phyloP scores from a whole-genome alignment of 2,888 invertebrate species.

The Cheilosia vulpina region DNA sequence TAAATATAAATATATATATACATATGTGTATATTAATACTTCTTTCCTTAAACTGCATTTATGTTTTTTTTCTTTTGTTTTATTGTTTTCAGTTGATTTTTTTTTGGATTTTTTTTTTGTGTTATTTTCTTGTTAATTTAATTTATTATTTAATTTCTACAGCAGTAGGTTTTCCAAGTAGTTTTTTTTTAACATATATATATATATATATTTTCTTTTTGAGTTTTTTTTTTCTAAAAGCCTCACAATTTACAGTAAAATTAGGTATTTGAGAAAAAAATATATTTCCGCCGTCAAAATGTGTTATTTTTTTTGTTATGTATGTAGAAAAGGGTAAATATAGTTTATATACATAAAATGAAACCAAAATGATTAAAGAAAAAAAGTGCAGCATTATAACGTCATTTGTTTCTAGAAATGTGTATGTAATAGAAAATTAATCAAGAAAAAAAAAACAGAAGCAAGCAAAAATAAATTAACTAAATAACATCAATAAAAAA shows the following conservation, averaged over 20 bases:
- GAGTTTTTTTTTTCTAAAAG: constrained; percentile 22
- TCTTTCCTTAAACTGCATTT: constrained; percentile 74
- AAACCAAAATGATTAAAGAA: constrained; percentile 38
- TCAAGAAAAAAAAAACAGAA: constrained; percentile 20
- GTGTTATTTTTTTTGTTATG: constrained; percentile 18
- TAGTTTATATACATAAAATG: constrained; percentile 30
- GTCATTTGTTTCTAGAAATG: constrained; percentile 44
- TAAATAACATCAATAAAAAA: constrained; percentile 65
- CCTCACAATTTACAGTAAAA: constrained; percentile 22
- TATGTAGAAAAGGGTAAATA: constrained; percentile 29
- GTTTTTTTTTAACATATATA: constrained; percentile 4
- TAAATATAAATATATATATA: constrained; percentile 68
- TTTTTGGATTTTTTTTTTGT: constrained; percentile 54
- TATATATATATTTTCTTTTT: constrained; percentile 13
- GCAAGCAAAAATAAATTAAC: constrained; percentile 31
- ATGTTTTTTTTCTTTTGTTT: constrained; percentile 61
- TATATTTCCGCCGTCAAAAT: constrained; percentile 10
- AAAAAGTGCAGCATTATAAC: constrained; percentile 50
- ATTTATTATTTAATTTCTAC: constrained; percentile 50
- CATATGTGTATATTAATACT: constrained; percentile 72
- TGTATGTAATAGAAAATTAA: constrained; percentile 51
- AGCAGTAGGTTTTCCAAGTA: constrained; percentile 39
- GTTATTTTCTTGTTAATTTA: constrained; percentile 57
- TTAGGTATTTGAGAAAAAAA: constrained; percentile 27
- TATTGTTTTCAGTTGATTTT: constrained; percentile 43